Conservation (phyloP, 2,888 invertebrate species). For the Carabus problematicus region DNA sequence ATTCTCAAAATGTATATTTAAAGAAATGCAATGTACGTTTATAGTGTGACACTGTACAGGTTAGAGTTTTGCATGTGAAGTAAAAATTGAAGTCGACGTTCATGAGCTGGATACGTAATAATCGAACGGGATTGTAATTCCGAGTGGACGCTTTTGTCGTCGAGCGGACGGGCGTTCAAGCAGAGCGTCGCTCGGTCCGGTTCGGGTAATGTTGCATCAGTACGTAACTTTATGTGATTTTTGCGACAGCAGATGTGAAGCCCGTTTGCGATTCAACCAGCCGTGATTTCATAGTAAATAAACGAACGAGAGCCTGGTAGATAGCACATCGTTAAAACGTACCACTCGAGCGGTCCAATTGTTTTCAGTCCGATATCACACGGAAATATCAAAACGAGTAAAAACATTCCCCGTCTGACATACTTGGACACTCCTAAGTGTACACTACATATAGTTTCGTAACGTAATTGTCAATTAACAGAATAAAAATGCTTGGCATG, state of each 20-base stretch:
- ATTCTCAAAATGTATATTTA: no score
- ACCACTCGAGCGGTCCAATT: conserved; percentile 34
- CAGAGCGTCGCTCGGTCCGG: no score
- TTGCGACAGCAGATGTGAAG: conserved; percentile 16
- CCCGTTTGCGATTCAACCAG: conserved; percentile 33
- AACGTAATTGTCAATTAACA: no score
- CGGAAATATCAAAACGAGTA: no score
- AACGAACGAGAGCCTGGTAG: conserved; percentile 26
- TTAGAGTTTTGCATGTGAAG: not conserved
- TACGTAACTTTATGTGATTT: conserved; percentile 16
- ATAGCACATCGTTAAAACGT: conserved; percentile 36
- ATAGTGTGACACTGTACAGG: not conserved
- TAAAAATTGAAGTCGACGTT: conserved; percentile 1
- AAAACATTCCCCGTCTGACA: no score
- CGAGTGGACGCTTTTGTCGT: conserved; percentile 15
- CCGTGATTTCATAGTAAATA: conserved; percentile 40
- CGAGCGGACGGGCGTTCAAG: no score
- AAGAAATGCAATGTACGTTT: not conserved
- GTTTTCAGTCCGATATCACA: conserved; percentile 28
- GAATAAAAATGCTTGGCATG: not conserved
- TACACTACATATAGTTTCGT: no score
- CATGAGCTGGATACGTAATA: no score
- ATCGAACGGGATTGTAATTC: not conserved
- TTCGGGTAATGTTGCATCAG: not conserved
- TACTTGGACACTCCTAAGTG: no score